Base-by-base conservation (phyloP, 64 coral and sea anemone species). In the Pocillopora verrucosa region DNA sequence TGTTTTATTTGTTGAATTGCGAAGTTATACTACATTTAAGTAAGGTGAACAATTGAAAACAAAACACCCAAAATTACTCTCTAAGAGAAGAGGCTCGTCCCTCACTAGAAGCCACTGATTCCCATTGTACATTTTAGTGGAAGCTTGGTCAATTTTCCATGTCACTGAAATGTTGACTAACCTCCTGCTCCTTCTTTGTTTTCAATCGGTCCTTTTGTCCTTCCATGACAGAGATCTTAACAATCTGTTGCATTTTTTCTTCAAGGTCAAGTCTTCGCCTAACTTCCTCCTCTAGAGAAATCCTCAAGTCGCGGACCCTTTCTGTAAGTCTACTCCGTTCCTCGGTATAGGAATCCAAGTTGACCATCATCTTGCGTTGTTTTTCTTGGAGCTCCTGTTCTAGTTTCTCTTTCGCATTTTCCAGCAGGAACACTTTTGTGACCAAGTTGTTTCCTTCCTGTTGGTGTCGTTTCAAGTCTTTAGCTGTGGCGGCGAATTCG, bases 241-340 rank as follows among this genome's bases (percentile, higher is more conserved):
- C 82, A 85, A 85, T 85, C 65, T 85, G 65, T 22, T 85, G 63
- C 63, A 85, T 85, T 72, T 85, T 85, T 85, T 85, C 82, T 15
- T 85, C 82, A 2, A 85, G 65, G 26, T 85, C 82, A 58, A 85
- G 65, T 56, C 82, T 70, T 3, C 82, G 63, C 22, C 64, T 85
- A 13, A 85, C 82, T 45, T 85, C 82, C 14, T 85, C 82, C 65
- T 85, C 82, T 24, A 85, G 82, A 13, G 82, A 85, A 72, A 85
- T 70, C 12, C 82, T 85, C 11, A 85, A 37, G 65, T 70, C 65
- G 11, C 82, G 51, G 41, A 85, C 64, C 57, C 22, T 85, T 67
- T 85, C 82, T n/a, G 17, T 85, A 10, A 85, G 65, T 38, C 82
- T 57, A 41, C 82, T 72, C 16, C 65, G 20, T 38, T 85, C 82